These are phyloP conservation scores for Heteronetta atricapilla DNA, from an alignment of 2,113 vertebrate genomes.

Conservation along the genomic window DNA sequence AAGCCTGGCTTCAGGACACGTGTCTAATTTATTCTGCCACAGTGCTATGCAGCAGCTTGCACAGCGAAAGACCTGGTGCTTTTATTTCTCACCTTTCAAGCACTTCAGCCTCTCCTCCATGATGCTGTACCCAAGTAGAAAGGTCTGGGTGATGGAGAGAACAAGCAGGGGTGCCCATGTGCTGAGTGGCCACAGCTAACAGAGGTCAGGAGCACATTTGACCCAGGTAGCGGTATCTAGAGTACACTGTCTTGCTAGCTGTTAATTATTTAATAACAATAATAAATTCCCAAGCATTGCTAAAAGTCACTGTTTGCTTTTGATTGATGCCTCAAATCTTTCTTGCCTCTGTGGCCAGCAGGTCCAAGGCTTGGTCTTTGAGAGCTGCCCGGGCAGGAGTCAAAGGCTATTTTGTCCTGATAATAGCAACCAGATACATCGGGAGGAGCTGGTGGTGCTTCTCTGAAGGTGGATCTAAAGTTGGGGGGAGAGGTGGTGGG, in stretches of 20 bases:
- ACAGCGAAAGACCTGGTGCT: not conserved
- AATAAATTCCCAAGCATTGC: not conserved
- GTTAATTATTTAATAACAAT: not conserved
- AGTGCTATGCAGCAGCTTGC: not conserved
- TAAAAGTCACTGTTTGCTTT: not conserved
- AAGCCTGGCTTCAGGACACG: fast-evolving
- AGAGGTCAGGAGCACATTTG: not conserved
- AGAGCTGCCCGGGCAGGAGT: not conserved
- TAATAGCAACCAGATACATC: not conserved
- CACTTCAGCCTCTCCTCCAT: not conserved
- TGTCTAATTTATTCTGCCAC: not conserved
- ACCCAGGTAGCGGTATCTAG: not conserved
- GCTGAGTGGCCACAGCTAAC: not conserved
- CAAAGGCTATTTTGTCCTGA: not conserved
- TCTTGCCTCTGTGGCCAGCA: not conserved
- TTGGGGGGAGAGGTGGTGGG: not conserved
- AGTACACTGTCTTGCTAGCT: not conserved
- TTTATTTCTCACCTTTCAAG: not conserved
- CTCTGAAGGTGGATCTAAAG: not conserved
- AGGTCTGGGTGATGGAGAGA: not conserved
- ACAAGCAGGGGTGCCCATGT: not conserved
- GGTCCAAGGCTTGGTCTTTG: not conserved
- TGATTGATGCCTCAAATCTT: not conserved
- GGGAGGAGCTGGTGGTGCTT: not conserved
- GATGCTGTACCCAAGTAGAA: not conserved